phyloP scores from a whole-genome alignment of 2,797 vertebrate genomes.

The Urophycis tenuis region DNA sequence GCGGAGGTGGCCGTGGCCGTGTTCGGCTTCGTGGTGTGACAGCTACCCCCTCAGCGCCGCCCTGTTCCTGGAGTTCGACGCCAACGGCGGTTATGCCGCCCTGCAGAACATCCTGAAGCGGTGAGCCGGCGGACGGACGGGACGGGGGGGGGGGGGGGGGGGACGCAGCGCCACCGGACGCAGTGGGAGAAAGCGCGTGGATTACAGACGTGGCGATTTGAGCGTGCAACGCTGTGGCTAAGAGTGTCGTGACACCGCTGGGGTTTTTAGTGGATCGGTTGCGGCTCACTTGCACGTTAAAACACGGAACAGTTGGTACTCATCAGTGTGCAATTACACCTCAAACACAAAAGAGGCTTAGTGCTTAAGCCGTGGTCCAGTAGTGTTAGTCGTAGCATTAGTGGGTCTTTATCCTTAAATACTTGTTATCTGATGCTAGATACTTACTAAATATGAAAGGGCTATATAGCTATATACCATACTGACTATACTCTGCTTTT shows the following conservation, averaged over 20 bases:
- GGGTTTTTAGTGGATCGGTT: neutral
- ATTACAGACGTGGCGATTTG: neutral
- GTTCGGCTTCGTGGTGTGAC: slow-evolving; percentile 83
- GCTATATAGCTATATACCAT: too few species aligned
- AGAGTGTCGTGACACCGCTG: neutral
- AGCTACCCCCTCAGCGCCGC: slow-evolving; percentile 74
- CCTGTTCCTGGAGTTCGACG: slow-evolving; percentile 85
- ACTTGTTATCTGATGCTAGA: too few species aligned
- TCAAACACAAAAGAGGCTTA: neutral
- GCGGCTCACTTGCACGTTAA: neutral
- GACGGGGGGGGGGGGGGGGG: too few species aligned
- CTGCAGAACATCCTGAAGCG: slow-evolving; percentile 77
- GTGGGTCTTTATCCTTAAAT: neutral
- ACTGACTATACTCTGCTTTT: too few species aligned
- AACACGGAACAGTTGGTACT: neutral
- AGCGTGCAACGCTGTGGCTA: neutral
- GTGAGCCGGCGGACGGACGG: too few species aligned
- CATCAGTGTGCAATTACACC: neutral
- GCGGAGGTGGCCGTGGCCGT: slow-evolving; percentile 82
- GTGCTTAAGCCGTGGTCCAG: neutral
- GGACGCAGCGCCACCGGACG: too few species aligned
- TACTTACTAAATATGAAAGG: too few species aligned
- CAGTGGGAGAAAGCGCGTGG: neutral
- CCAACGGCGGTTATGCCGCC: slow-evolving; percentile 78
- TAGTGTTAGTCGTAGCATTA: neutral